Base-by-base conservation (phyloP, 2,888 invertebrate species). In the Rhabditoides inermis region DNA sequence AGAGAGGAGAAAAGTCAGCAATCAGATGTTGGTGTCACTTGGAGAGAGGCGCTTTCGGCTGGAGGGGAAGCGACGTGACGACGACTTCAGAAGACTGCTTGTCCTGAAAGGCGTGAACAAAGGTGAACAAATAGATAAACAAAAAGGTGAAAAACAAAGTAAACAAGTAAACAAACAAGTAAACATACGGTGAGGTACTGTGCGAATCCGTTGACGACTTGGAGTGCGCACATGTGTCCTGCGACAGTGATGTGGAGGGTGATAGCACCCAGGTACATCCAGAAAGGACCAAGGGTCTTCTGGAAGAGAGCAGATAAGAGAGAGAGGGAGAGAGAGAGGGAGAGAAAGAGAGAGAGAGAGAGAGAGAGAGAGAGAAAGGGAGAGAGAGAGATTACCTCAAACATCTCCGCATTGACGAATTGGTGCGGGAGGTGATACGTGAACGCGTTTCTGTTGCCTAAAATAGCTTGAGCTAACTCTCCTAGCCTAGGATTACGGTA, bases 251-350 rank as follows among this genome's bases (percentile, higher is more conserved):
- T 72, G 51, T 73, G 73, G 7, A 73, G 64, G 35, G 67, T 51
- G 35, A 73, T 73, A 3, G 73, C 73, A 25, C 66, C 60, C 6
- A 73, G 57, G 54, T 73, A 73, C 56, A 73, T 70, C 73, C 73
- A 73, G 49, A 73, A 73, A 6, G 73, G 73, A 6, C 73, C 73
- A 3, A 73, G 56, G 20, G 66, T 53, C 26, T 41, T 41, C 44
- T 63, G 64, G 37, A 63, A 61, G 25, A 51, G 52, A 28, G 30
- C 39, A 20, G n/a, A n/a, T n/a, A 5, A 44, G 20, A 22, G 30
- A 32, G 15, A 30, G 22, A 45, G 12, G 30, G n/a, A 22, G n/a
- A n/a, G n/a, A n/a, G n/a, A n/a, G n/a, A n/a, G n/a, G n/a, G n/a
- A n/a, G n/a, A n/a, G 6, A 39, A 39, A 39, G 18, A 18, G 6